Base-by-base conservation (phyloP, 1,140 invertebrate genomes). In the Drosophila pectinifera region DNA sequence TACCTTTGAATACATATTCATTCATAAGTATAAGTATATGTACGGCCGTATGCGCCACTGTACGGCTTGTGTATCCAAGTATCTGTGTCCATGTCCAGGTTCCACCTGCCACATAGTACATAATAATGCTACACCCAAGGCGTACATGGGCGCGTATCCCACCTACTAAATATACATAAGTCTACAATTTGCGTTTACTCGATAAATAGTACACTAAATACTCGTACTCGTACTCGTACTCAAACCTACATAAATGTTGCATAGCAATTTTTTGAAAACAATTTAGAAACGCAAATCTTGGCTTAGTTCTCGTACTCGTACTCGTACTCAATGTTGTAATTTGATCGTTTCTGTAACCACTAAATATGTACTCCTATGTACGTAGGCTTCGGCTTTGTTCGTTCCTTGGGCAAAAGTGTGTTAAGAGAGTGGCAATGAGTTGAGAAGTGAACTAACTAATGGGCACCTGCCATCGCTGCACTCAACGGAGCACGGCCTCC, bases 281-380 rank as follows among this genome's bases (percentile, higher is more conserved):
- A n/a, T 65, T 88, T 86, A 88, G 83, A 75, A 56, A 86, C 77
- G 82, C 82, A 68, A 84, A 81, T 85, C 67, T 86, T 85, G 78
- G 84, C 76, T 83, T 88, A 88, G 84, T 80, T 65, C 55, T 75
- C 70, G 70, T 78, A 73, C 67, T 86, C 76, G 74, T 77, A 77
- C 55, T 70, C 68, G 84, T 86, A 86, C 74, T 88, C 79, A 82
- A 89, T 88, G 83, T 88, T 88, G 83, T 88, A 88, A 88, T 88
- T 88, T 88, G 78, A 88, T 88, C 83, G 75, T 86, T 86, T 70
- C 43, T 85, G 59, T 75, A 86, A 80, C 38, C 68, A 73, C 68
- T 73, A 73, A 54, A 43, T 46, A 70, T 48, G 72, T 84, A 83
- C 69, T 61, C 57, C 61, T 53, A 78, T 64, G 78, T 85, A 86